Percentiles rank a stretch among this genome's conserved stretches.
Conservation (phyloP, 2,888 invertebrate genomes). For the Thereva nobilitata region DNA sequence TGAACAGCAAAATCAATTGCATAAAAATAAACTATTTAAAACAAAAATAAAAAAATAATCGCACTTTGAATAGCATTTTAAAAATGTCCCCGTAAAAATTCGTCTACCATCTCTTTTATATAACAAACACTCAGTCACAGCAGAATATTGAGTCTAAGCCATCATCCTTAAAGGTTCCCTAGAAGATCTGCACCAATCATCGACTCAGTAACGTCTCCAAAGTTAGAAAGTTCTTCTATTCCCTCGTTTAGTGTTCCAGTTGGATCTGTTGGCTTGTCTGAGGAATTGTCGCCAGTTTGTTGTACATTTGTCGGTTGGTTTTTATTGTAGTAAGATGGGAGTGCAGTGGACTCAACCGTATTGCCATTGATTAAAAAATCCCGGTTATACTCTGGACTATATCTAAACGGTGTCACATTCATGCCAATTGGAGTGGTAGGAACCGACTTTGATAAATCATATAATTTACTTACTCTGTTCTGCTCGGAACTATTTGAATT, state of each 20-base stretch:
- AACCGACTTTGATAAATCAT: slow-evolving; percentile 73
- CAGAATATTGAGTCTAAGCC: no score
- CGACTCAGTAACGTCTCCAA: slow-evolving; percentile 51
- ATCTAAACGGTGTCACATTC: slow-evolving; percentile 63
- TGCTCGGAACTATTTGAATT: slow-evolving; percentile 51
- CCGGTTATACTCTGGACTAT: slow-evolving; percentile 59
- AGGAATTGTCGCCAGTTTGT: not conserved
- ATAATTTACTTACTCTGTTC: slow-evolving; percentile 53
- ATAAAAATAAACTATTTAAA: no score
- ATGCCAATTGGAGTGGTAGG: slow-evolving; percentile 72
- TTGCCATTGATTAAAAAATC: slow-evolving; percentile 69
- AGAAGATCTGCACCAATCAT: slow-evolving; percentile 55
- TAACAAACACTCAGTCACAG: no score
- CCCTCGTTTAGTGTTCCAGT: slow-evolving; percentile 37
- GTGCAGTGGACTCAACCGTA: slow-evolving; percentile 58
- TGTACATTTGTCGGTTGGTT: slow-evolving; percentile 8
- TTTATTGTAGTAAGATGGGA: slow-evolving; percentile 24
- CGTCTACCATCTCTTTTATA: no score
- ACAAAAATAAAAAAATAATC: no score
- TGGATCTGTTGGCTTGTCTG: slow-evolving; percentile 21
- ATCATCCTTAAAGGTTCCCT: slow-evolving; percentile 51
- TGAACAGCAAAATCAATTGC: no score
- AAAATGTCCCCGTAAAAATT: no score
- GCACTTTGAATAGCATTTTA: no score
- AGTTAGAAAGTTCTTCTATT: slow-evolving; percentile 43